Evolutionary conservation across 1,140 invertebrate species (phyloP), one percentile per base, ranked within the genome.

Genomic region (Nebria ingens): DNA sequence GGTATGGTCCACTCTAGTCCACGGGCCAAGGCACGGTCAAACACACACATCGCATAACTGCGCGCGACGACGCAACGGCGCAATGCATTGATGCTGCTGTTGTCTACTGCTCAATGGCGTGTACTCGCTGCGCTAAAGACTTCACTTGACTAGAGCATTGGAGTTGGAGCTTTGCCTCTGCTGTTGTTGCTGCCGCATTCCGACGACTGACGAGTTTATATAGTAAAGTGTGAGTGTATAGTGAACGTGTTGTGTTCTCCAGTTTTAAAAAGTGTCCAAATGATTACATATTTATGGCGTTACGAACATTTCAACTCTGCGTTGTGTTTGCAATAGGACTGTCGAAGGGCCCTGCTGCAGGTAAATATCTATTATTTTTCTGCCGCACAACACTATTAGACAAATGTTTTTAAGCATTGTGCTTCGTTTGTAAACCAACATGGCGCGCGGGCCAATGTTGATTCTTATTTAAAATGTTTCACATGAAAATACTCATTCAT

Each of bases 261-360:
- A n/a, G n/a, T 29, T 6, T 29, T 13, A 55, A 59, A 57, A 59
- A 59, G 60, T 59, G 56, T 57, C 56, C 58, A 57, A 59, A 59
- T 61, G 58, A 54, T 58, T 57, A 61, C 58, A 59, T 56, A 59
- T 61, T 61, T 61, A 61, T 61, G 60, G 60, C 60, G 57, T 54
- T 59, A 52, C 21, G 52, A 53, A 34, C 25, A 25, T 34, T 53
- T 53, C 52, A 53, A 53, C 22, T 53, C 22, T 53, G 52, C 52
- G n/a, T 53, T 53, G 52, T 53, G 52, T 53, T 53, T 53, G 20
- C 52, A 53, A 34, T 53, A 53, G 52, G 52, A 25, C 13, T 45
- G 15, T 45, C 3, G 6, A 6, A 9, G 40, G 40, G 40, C 40
- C 40, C 40, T 45, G 40, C 17, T 45, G 3, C 4, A 11, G 40